Conservation (phyloP, 2,113 vertebrate species). For the Eublepharis macularius region DNA sequence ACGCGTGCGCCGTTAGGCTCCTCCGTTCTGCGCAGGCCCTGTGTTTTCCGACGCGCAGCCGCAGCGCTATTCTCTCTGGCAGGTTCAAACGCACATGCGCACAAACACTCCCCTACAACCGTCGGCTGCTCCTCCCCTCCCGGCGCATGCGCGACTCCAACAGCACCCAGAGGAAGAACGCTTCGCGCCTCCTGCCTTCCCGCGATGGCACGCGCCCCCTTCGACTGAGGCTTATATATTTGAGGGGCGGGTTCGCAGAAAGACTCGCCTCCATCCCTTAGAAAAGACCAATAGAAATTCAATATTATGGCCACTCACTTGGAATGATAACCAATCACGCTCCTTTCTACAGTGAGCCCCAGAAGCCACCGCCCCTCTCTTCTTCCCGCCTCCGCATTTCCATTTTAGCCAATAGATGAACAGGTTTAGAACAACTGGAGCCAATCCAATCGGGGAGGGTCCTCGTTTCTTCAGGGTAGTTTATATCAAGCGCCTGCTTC, state of each 20-base stretch:
- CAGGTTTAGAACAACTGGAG: rapidly evolving
- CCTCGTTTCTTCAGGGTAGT: not conserved
- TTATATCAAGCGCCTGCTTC: not conserved
- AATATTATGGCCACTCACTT: not conserved
- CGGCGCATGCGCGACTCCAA: not conserved
- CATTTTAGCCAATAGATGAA: not conserved
- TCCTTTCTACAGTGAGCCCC: too few relatives aligned
- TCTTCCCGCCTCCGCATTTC: not conserved
- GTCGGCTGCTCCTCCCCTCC: not conserved
- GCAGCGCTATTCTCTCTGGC: not conserved
- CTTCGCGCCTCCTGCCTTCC: constrained; percentile 2
- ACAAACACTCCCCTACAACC: too few relatives aligned
- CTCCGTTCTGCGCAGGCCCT: not conserved
- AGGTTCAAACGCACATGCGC: not conserved
- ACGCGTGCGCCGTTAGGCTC: not conserved
- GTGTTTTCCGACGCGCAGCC: not conserved
- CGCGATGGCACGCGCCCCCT: constrained; percentile 12
- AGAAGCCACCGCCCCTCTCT: not conserved
- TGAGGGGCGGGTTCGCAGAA: not conserved
- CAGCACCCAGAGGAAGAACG: not conserved
- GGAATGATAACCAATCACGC: not conserved
- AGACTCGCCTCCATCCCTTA: not conserved
- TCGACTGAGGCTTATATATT: not conserved
- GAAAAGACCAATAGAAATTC: not conserved
- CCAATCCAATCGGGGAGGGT: constrained; percentile 1